Base-by-base conservation (phyloP, 2,888 invertebrate species). In the Morpho achilles region DNA sequence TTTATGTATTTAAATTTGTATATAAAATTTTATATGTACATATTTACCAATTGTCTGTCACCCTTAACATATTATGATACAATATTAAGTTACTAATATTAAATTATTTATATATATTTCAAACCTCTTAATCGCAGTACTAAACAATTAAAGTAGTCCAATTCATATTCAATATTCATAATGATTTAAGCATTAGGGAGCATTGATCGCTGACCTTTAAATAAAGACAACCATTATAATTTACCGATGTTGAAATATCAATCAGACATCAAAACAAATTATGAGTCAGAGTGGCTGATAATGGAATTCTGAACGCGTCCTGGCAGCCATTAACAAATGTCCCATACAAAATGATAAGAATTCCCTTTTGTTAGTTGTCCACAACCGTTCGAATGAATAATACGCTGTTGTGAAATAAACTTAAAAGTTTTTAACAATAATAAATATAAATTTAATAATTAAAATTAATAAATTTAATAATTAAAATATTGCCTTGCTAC, bases 261-360 rank as follows among this genome's bases (percentile, higher is more conserved):
- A 54, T 51, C 48, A 49, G 7, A 54, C 8, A 47, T 57, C 54
- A 61, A 59, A 82, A 82, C 77, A 72, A 67, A 63, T 56, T 58
- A 62, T 67, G 67, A 70, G 39, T 69, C 64, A 70, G 80, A 80
- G 76, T 70, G 70, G 70, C 69, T 73, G 89, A 89, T 89, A 89
- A 87, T 86, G 79, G 75, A 74, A 89, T 88, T 79, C 88, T 72
- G 71, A 67, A 65, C 70, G 75, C 85, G 84, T 87, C 73, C 80
- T 67, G 67, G 64, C 73, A 64, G 67, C 70, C 72, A 86, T 83
- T 84, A 84, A 79, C 82, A 72, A 77, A 79, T 76, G 79, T 80
- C 77, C 87, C 84, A 83, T 86, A 87, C 87, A 73, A 80, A 83
- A 78, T 84, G 88, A 88, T 89, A 89, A 87, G 77, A 80, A 85